phyloP scores from a whole-genome alignment of 2,888 invertebrate species.

The Drosophila lutescens region DNA sequence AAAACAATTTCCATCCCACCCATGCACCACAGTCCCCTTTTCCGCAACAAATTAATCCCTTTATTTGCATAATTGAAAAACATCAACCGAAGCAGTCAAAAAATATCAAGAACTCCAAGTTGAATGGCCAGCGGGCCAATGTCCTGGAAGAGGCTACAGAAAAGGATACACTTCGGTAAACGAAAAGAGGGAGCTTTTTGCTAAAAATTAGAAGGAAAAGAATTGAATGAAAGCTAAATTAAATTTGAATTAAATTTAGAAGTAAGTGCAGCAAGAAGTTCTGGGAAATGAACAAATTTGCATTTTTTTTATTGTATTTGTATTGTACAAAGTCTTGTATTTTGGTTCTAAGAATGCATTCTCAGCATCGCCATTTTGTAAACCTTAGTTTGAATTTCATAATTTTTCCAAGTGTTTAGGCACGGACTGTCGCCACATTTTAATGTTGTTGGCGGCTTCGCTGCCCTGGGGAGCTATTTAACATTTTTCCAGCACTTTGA shows the following conservation, averaged over 20 bases:
- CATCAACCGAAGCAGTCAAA: slow-evolving; percentile 67
- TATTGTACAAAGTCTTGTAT: no score
- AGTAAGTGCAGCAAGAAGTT: no score
- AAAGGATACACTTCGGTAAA: neutral
- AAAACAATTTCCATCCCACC: slow-evolving; percentile 65
- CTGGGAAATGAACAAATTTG: neutral
- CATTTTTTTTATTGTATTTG: no score
- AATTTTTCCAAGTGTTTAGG: slow-evolving; percentile 16
- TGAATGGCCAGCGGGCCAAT: slow-evolving; percentile 52
- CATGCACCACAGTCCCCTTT: slow-evolving; percentile 5
- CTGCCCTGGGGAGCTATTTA: slow-evolving; percentile 74
- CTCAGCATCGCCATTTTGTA: neutral
- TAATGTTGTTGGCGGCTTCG: slow-evolving; percentile 51
- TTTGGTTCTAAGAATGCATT: no score
- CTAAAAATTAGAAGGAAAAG: neutral
- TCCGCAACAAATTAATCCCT: slow-evolving; percentile 77
- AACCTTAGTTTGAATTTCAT: neutral
- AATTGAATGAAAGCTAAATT: neutral
- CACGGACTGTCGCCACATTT: slow-evolving; percentile 71
- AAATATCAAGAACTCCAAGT: slow-evolving; percentile 64
- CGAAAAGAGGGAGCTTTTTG: neutral
- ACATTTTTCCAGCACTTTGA: slow-evolving; percentile 79
- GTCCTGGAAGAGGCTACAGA: neutral
- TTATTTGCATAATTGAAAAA: slow-evolving; percentile 82
- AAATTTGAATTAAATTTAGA: no score